Conservation (phyloP, 1,140 invertebrate genomes). For the Ostrea edulis region DNA sequence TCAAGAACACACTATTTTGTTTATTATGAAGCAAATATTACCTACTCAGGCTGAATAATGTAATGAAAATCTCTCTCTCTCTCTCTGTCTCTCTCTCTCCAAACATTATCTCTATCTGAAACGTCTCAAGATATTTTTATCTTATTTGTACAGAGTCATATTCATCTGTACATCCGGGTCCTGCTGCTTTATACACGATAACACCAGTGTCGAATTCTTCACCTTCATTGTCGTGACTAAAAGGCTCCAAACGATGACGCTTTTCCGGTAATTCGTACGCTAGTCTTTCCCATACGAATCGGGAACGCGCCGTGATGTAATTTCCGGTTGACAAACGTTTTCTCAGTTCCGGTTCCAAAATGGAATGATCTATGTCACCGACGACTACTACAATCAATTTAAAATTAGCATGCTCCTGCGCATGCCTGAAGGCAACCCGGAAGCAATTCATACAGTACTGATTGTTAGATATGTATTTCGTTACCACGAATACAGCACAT, state of each 20-base stretch:
- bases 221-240: constrained; percentile 47
- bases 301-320: constrained; percentile 57
- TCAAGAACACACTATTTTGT: too few species aligned
- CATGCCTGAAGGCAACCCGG: constrained; percentile 41
- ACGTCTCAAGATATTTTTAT: not conserved
- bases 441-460: constrained; percentile 45
- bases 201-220: constrained; percentile 49
- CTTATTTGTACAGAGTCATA: not conserved
- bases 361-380: constrained; percentile 50
- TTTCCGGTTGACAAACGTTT: constrained; percentile 47
- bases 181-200: constrained; percentile 43
- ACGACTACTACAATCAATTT: constrained; percentile 51
- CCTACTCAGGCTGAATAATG: too few species aligned
- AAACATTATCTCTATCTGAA: not conserved
- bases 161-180: not conserved
- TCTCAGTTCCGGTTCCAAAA: constrained; percentile 47
- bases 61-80: not conserved
- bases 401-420: constrained; percentile 42
- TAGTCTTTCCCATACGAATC: constrained; percentile 50
- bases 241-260: not conserved
- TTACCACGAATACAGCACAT: constrained; percentile 51
- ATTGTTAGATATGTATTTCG: constrained; percentile 45
- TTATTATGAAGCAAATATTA: too few species aligned
- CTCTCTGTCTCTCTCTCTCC: not conserved
- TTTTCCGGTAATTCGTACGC: constrained; percentile 55